These are phyloP conservation scores for Sarcophaga carnaria DNA, from an alignment of 2,888 invertebrate species.

Conservation along the genomic window DNA sequence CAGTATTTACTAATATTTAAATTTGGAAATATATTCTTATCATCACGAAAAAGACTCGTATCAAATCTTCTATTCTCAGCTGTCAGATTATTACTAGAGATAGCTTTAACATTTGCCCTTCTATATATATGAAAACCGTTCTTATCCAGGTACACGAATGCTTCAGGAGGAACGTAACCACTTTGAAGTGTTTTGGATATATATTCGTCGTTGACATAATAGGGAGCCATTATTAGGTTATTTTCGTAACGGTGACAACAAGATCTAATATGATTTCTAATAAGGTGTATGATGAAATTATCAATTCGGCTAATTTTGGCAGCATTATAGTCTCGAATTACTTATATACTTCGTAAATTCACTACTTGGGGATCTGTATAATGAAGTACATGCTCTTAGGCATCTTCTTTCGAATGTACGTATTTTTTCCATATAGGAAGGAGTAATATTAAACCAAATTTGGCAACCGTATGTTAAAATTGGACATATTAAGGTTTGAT, in stretches of 20 bases:
- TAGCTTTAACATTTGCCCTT: no score
- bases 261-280: background rate
- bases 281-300: background rate
- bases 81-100: no score
- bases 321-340: background rate
- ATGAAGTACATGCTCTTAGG: background rate
- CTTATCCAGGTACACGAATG: no score
- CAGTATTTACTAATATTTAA: no score
- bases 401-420: background rate
- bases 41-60: no score
- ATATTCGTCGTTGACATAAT: background rate
- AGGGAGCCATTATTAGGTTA: background rate
- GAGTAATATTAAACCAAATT: background rate
- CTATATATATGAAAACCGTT: no score
- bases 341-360: background rate
- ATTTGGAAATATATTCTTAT: no score
- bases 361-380: background rate
- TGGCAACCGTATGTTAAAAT: background rate
- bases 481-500: background rate
- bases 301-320: conserved; percentile 1
- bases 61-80: no score
- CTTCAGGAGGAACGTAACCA: no score
- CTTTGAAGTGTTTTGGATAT: background rate
- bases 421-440: background rate
- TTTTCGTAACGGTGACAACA: background rate